A percentile compares a stretch with the other conserved stretches of the same genome.
Evolutionary conservation across 2,797 vertebrate species (phyloP).

Genomic region (Crenichthys baileyi): DNA sequence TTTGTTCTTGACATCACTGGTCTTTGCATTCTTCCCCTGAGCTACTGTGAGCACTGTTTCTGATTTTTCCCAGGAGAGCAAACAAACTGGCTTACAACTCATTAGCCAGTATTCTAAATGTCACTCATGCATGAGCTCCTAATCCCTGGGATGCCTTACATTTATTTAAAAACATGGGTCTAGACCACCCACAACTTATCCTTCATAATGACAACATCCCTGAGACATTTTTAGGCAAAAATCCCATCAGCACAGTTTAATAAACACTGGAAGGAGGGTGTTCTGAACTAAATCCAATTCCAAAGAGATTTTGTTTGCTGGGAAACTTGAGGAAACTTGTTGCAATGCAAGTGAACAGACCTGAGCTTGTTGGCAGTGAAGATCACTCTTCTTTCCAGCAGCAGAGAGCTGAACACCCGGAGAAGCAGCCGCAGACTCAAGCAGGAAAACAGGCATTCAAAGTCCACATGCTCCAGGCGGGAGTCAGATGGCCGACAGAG

Average conservation of each 20-base stretch:
- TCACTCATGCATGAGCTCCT: conserved; percentile 41
- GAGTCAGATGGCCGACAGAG: conserved; percentile 94
- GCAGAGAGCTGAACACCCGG: conserved; percentile 91
- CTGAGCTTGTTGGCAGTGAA: conserved; percentile 97
- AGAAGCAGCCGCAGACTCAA: conserved; percentile 92
- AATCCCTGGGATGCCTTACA: conserved; percentile 32
- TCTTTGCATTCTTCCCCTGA: conserved; percentile 55
- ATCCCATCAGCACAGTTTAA: neutral
- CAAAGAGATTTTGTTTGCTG: neutral
- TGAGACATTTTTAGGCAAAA: neutral
- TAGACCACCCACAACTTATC: conserved; percentile 45
- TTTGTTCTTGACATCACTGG: conserved; percentile 51
- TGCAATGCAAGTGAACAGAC: conserved; percentile 63
- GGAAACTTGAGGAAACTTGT: neutral
- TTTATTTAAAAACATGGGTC: conserved; percentile 37
- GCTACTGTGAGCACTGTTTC: conserved; percentile 43
- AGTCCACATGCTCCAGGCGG: conserved; percentile 95
- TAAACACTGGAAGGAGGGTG: conserved; percentile 16
- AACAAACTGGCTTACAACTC: conserved; percentile 52
- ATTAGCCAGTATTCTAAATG: conserved; percentile 52
- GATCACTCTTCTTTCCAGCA: conserved; percentile 95
- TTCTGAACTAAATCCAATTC: conserved; percentile 3
- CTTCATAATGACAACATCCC: conserved; percentile 36
- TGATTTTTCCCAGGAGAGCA: conserved; percentile 51
- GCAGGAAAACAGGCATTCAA: conserved; percentile 93